Conservation (phyloP, 2,113 vertebrate genomes). For the Tenebrosternarchus preto region DNA sequence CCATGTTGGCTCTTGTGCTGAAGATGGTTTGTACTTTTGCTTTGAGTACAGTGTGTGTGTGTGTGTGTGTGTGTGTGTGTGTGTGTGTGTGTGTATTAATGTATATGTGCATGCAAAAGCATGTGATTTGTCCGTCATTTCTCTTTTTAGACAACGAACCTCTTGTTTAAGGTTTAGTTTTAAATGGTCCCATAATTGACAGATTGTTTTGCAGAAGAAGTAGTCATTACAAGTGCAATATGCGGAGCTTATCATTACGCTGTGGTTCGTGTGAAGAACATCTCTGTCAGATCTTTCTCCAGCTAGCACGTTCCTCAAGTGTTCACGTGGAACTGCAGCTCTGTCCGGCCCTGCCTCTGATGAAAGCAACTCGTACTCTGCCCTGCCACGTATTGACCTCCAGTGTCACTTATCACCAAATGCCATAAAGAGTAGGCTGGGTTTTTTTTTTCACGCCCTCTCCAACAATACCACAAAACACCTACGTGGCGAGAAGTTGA, state of each 20-base stretch:
- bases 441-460: neutral
- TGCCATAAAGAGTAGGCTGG: neutral
- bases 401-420: neutral
- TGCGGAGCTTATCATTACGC: slow-evolving; percentile 64
- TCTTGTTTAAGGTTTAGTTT: slow-evolving; percentile 57
- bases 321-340: slow-evolving; percentile 54
- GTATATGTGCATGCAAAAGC: neutral
- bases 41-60: neutral
- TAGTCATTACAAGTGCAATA: slow-evolving; percentile 43
- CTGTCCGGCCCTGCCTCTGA: slow-evolving; percentile 58
- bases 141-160: slow-evolving; percentile 61
- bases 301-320: slow-evolving; percentile 57
- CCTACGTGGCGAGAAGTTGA: too few species aligned
- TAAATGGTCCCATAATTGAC: slow-evolving; percentile 65
- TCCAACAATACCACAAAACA: too few species aligned
- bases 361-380: slow-evolving; percentile 52
- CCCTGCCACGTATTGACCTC: slow-evolving; percentile 61
- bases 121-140: slow-evolving; percentile 21
- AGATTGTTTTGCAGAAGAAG: slow-evolving; percentile 60
- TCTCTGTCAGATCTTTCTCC: slow-evolving; percentile 60
- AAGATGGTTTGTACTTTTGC: neutral
- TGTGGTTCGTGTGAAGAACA: slow-evolving; percentile 61
- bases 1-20: neutral
- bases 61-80: neutral
- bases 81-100: neutral